Conservation (phyloP, 2,113 vertebrate species). For the Excalfactoria chinensis region DNA sequence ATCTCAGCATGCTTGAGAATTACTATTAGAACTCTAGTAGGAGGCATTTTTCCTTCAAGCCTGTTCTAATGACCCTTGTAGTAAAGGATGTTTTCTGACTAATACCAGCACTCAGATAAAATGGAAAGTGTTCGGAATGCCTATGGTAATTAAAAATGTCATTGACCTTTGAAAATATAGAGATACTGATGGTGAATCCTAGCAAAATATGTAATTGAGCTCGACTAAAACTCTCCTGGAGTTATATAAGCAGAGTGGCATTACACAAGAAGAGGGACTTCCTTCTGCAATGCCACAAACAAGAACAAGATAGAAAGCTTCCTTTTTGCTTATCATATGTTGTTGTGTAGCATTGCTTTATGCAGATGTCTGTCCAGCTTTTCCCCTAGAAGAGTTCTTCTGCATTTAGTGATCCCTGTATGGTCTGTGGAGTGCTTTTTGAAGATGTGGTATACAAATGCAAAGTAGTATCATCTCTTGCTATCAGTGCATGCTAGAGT, state of each 20-base stretch:
- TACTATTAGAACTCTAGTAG: background rate
- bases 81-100: background rate
- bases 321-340: background rate
- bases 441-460: background rate
- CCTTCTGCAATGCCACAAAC: background rate
- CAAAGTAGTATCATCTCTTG: background rate
- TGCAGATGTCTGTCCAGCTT: background rate
- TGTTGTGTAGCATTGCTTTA: background rate
- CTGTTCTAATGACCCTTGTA: too few relatives aligned
- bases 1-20: background rate
- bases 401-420: background rate
- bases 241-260: background rate
- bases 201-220: background rate
- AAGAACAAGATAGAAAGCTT: background rate
- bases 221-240: background rate
- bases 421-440: background rate
- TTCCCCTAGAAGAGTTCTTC: background rate
- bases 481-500: background rate
- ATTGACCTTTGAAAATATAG: background rate
- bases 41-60: background rate
- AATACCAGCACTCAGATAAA: background rate
- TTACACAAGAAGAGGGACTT: background rate
- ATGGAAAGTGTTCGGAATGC: background rate
- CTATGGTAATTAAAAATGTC: background rate
- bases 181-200: background rate